Evolutionary conservation across 2,888 invertebrate species (phyloP), one percentile per base, ranked within the genome.

Genomic region (Labia minor): DNA sequence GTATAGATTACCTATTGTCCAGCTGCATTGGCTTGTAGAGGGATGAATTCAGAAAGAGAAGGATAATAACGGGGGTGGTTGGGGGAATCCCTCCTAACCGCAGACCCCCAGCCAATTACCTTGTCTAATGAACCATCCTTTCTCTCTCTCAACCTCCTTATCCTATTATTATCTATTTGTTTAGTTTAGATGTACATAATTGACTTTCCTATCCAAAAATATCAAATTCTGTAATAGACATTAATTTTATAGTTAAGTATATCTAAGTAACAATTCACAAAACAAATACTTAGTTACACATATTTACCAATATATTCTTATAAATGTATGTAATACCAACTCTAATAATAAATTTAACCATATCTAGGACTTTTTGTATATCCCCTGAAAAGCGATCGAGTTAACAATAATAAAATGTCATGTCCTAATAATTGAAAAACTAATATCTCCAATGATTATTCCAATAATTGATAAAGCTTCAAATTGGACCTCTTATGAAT

Each of bases 391-490:
- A 26, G 8, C 26, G 26, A 6, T 26, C 26, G 8, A 26, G 26
- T 8, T 26, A 6, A 8, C 26, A 26, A 49, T 49, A 49, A 8
- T 10, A 49, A 49, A 49, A 49, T 49, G 49, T 49, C 4, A 14
- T 49, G n/a, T 10, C 49, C 49, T 49, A 16, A 16, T 49, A 49
- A 49, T 49, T 49, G 49, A 49, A 49, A 49, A 49, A 49, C 49
- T 49, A 49, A 49, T 49, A 49, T 49, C 33, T 8, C 33, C 6
- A 33, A 33, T 33, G 33, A 49, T 49, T 49, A 4, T 14, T 49
- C 49, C n/a, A 49, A 10, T 49, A 49, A 49, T 49, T 49, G 49
- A 49, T 49, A 49, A 49, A 49, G 49, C 49, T 49, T 49, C 49
- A 49, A 49, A 49, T 49, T 49, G 49, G 49, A 49, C 49, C 49